Conservation (phyloP, 2,797 vertebrate species). For the Toxotes lorentzi region DNA sequence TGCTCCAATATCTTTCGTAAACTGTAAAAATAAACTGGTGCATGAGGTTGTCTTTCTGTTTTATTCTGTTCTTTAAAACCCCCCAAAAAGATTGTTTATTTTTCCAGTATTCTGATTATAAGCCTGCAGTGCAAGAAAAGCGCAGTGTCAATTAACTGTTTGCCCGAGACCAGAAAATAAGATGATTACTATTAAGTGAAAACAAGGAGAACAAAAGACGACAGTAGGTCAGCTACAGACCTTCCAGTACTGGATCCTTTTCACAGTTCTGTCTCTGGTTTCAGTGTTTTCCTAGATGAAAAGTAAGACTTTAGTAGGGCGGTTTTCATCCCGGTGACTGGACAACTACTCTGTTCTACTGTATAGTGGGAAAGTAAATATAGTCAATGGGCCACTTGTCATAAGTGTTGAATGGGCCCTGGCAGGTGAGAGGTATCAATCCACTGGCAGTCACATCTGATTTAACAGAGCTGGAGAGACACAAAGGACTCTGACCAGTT, state of each 20-base stretch:
- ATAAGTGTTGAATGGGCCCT: not conserved
- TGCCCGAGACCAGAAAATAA: not conserved
- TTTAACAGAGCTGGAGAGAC: constrained; percentile 26
- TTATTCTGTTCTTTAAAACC: not conserved
- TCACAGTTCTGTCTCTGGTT: constrained; percentile 22
- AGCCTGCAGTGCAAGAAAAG: not conserved
- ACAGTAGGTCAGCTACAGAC: constrained; percentile 14
- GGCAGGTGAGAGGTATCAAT: constrained; percentile 43
- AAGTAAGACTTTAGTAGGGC: constrained; percentile 1
- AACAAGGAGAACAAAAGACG: constrained; percentile 8
- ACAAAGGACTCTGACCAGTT: not conserved
- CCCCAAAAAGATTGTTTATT: not conserved
- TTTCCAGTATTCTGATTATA: not conserved
- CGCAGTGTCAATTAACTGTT: not conserved
- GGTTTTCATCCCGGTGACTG: not conserved
- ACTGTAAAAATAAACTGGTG: not conserved
- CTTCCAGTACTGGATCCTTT: not conserved
- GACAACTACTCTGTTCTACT: constrained; percentile 7
- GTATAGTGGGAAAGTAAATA: not conserved
- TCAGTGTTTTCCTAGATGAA: constrained; percentile 21
- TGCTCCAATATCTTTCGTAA: not conserved
- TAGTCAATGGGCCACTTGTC: constrained; percentile 8
- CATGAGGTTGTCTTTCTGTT: not conserved
- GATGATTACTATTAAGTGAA: not conserved
- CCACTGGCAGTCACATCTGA: constrained; percentile 27